phyloP scores from a whole-genome alignment of 2,888 invertebrate species.

The Protophormia terraenovae region DNA sequence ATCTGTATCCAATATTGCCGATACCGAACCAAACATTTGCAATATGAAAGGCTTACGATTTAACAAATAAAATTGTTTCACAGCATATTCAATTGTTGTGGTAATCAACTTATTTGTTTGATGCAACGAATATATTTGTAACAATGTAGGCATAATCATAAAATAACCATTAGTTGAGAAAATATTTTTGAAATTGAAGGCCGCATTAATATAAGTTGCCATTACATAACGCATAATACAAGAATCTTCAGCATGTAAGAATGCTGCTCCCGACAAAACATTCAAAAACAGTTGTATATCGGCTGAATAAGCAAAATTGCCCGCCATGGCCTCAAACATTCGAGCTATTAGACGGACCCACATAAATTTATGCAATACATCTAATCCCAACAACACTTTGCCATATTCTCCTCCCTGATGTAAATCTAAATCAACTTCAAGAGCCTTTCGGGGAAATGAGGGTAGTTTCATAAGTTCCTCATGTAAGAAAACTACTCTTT shows the following conservation, averaged over 20 bases:
- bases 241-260: conserved; percentile 98
- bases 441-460: conserved; percentile 97
- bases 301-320: conserved; percentile 97
- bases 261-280: conserved; percentile 97
- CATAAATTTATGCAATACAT: conserved; percentile 98
- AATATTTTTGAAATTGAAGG: conserved; percentile 98
- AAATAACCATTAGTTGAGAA: conserved; percentile 99
- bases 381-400: conserved; percentile 93
- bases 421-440: conserved; percentile 97
- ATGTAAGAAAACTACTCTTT: conserved; percentile 98
- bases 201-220: conserved; percentile 98
- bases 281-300: conserved; percentile 99
- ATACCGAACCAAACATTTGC: conserved; percentile 99
- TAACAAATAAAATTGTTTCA: conserved; percentile 98
- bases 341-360: conserved; percentile 98
- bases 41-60: conserved; percentile 99
- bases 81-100: conserved; percentile 97
- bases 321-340: conserved; percentile 99
- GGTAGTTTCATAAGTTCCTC: conserved; percentile 99
- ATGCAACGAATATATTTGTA: conserved; percentile 98
- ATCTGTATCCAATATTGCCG: conserved; percentile 96
- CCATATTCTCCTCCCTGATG: conserved; percentile 95
- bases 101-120: conserved; percentile 98
- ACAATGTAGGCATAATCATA: conserved; percentile 97
- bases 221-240: conserved; percentile 97